These are phyloP conservation scores for Aspidoscelis tigris DNA, from an alignment of 2,113 vertebrate species.

Conservation along the genomic window DNA sequence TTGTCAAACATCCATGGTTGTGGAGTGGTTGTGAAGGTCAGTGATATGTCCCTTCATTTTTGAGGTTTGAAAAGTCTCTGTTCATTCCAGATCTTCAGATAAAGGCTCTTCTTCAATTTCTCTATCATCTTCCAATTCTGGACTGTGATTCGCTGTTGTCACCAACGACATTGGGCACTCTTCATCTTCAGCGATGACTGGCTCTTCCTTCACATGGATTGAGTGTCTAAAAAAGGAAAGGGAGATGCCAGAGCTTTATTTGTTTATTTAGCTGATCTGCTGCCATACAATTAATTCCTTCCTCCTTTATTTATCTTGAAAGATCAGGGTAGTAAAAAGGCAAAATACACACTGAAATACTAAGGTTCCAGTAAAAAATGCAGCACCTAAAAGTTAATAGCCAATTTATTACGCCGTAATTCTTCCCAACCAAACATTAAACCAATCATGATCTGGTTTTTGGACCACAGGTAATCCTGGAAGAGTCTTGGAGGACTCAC, in stretches of 20 bases:
- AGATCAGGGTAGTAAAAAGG: neutral
- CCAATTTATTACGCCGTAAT: too few relatives aligned
- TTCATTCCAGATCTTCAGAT: slow-evolving; percentile 98
- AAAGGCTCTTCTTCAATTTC: slow-evolving; percentile 99
- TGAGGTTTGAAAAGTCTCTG: slow-evolving; percentile 81
- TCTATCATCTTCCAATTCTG: slow-evolving; percentile 96
- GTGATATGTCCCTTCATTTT: slow-evolving; percentile 82
- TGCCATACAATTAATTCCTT: neutral
- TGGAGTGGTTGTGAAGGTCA: slow-evolving; percentile 93
- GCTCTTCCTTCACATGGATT: slow-evolving; percentile 98
- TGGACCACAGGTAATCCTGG: neutral
- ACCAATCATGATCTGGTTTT: neutral
- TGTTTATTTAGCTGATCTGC: neutral
- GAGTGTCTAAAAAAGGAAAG: slow-evolving; percentile 84
- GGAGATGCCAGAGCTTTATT: slow-evolving; percentile 15
- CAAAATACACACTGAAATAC: neutral
- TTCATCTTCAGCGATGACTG: slow-evolving; percentile 96
- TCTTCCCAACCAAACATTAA: too few relatives aligned
- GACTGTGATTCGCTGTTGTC: slow-evolving; percentile 99
- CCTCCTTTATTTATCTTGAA: neutral
- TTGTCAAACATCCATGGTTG: slow-evolving; percentile 89
- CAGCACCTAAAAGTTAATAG: too few relatives aligned
- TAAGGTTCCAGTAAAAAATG: neutral
- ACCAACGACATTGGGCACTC: slow-evolving; percentile 99
- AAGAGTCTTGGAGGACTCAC: neutral